Evolutionary conservation across 2,797 vertebrate species (phyloP).

Genomic region (Cirrhinus molitorella): DNA sequence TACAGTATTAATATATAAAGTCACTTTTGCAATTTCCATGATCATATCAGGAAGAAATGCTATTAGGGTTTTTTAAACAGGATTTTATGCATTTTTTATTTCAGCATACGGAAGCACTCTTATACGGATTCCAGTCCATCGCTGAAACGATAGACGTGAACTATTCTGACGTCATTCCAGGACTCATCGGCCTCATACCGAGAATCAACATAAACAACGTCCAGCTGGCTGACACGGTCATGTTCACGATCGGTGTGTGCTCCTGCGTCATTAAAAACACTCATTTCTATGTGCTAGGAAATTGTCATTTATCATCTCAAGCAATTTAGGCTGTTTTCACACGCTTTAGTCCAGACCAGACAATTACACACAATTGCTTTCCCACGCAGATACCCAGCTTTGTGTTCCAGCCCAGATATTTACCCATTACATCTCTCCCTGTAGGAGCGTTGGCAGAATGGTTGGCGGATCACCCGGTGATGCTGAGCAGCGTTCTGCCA

Average conservation of each 20-base stretch:
- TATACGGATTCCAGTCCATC: constrained; percentile 98
- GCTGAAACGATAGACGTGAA: constrained; percentile 98
- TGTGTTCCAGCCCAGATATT: constrained; percentile 3
- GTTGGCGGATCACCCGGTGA: constrained; percentile 97
- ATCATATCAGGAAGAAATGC: too few relatives aligned
- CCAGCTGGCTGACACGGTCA: constrained; percentile 96
- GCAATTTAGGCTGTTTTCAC: background rate
- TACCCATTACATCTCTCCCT: background rate
- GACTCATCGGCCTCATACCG: constrained; percentile 96
- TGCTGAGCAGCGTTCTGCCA: constrained; percentile 96
- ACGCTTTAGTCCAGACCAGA: background rate
- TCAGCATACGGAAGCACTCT: constrained; percentile 94
- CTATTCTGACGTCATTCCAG: constrained; percentile 96
- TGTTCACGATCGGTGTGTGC: constrained; percentile 95
- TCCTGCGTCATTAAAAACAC: background rate
- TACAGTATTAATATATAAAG: too few relatives aligned
- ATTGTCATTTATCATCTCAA: background rate
- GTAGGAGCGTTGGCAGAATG: constrained; percentile 95
- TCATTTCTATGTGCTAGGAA: background rate
- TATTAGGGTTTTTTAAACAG: too few relatives aligned
- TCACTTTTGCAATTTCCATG: too few relatives aligned
- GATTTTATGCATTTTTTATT: background rate
- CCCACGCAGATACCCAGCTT: background rate
- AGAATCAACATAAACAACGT: constrained; percentile 97
- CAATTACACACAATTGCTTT: background rate